Conservation (phyloP, 2,888 invertebrate species). For the Drosophila villosipedis region DNA sequence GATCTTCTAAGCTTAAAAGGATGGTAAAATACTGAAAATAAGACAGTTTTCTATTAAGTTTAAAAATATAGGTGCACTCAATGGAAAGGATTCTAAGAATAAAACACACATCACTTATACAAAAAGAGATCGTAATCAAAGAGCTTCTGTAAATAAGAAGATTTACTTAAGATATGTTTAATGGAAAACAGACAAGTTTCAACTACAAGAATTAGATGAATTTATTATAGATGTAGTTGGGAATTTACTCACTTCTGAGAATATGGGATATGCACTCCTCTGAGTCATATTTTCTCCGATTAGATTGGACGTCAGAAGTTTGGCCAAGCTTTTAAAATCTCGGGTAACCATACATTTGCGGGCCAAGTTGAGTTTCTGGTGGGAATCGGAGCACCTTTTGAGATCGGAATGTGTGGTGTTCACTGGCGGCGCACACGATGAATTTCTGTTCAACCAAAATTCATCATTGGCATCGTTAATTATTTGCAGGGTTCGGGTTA, state of each 20-base stretch:
- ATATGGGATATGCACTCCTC: slow-evolving; percentile 52
- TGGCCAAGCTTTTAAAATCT: slow-evolving; percentile 65
- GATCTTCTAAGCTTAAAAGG: slow-evolving; percentile 30
- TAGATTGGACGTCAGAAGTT: slow-evolving; percentile 52
- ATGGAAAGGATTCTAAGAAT: neutral
- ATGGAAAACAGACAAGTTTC: no score
- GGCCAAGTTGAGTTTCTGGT: slow-evolving; percentile 56
- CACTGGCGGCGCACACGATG: slow-evolving; percentile 56
- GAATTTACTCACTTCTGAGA: slow-evolving; percentile 55
- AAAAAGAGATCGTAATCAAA: no score
- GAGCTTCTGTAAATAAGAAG: no score
- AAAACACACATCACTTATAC: no score
- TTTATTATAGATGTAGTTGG: neutral
- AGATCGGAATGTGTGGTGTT: slow-evolving; percentile 19
- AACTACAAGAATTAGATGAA: neutral
- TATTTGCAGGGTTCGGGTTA: slow-evolving; percentile 56
- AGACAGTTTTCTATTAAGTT: neutral
- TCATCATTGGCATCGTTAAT: slow-evolving; percentile 49
- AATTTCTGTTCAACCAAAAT: slow-evolving; percentile 65
- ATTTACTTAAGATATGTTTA: no score
- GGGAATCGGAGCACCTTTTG: slow-evolving; percentile 24
- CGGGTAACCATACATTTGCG: slow-evolving; percentile 61
- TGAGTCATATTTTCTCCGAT: slow-evolving; percentile 22
- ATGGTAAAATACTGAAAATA: slow-evolving; percentile 38
- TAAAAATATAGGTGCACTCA: neutral